Base-by-base conservation (phyloP, 2,797 vertebrate genomes). In the Onychomys leucogaster region DNA sequence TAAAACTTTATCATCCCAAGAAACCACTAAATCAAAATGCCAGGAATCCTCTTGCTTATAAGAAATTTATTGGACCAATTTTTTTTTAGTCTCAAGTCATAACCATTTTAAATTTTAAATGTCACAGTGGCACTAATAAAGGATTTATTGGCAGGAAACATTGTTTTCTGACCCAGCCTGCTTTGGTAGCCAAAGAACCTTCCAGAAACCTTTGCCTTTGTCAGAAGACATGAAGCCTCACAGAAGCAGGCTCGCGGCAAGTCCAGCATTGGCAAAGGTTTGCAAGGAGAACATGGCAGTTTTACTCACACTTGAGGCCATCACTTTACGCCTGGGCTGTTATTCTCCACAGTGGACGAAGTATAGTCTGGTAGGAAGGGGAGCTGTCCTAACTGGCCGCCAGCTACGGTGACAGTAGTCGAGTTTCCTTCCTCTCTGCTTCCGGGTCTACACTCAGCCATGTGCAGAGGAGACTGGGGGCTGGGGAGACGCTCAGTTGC, bases 1-100 rank as follows among this genome's bases (percentile, higher is more conserved):
- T 96, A 92, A 96, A 96, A 96, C 90, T 96, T 97, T 80, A 97
- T 96, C 96, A 85, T 94, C 37, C 46, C 77, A 27, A 90, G 91
- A 91, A 97, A 61, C 95, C 83, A 86, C 96, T 97, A 97, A 84
- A 97, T 97, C 96, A 97, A 97, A 96, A 93, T 97, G 97, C 90
- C 97, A 96, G 97, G 94, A 94, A 94, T 95, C 96, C 92, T 97
- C 94, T 96, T 1, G 0, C 95, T 94, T 92, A 80, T 92, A 92
- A 94, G 96, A 96, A 97, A 97, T 94, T 95, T 93, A 97, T 97
- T 95, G 69, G 85, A 95, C 93, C 5, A 5, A 90, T 94, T 95
- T 96, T 94, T 96, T 97, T 97, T 97, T 71, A 97, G 97, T 96
- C 94, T 80, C 77, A 41, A 97, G 91, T 96, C 91, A 91, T 96